Conservation (phyloP, 2,797 vertebrate species). For the Takifugu rubripes region DNA sequence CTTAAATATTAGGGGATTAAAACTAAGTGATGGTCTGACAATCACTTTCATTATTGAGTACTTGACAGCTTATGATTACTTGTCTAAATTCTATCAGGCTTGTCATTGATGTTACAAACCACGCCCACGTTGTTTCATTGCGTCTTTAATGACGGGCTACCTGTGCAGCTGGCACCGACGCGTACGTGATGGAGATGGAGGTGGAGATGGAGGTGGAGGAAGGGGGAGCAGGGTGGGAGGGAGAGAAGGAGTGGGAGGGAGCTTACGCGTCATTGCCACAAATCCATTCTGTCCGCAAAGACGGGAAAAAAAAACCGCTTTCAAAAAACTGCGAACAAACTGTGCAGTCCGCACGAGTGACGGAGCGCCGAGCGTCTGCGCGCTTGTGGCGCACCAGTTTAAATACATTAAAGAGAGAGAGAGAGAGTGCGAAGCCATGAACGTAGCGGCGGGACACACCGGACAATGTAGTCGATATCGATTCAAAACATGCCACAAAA, state of each 20-base stretch:
- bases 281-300: slow-evolving; percentile 43
- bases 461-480: not conserved
- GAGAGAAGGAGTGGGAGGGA: not conserved
- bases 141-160: slow-evolving; percentile 37
- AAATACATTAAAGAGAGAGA: too few relatives aligned
- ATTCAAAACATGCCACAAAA: not conserved
- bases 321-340: slow-evolving; percentile 61
- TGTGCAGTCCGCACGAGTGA: not conserved
- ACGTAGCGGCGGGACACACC: not conserved
- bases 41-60: too few relatives aligned
- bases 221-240: not conserved
- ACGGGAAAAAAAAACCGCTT: slow-evolving; percentile 6
- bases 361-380: too few relatives aligned
- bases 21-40: too few relatives aligned
- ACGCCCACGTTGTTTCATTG: slow-evolving; percentile 30
- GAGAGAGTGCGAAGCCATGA: not conserved
- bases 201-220: slow-evolving; percentile 31
- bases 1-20: too few relatives aligned
- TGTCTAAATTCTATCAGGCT: too few relatives aligned
- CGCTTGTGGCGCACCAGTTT: too few relatives aligned
- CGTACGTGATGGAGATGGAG: slow-evolving; percentile 39
- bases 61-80: too few relatives aligned
- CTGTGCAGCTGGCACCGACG: slow-evolving; percentile 48
- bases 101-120: slow-evolving; percentile 14
- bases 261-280: slow-evolving; percentile 28